Conservation (phyloP, 2,888 invertebrate species). For the Drosophila demipolita region DNA sequence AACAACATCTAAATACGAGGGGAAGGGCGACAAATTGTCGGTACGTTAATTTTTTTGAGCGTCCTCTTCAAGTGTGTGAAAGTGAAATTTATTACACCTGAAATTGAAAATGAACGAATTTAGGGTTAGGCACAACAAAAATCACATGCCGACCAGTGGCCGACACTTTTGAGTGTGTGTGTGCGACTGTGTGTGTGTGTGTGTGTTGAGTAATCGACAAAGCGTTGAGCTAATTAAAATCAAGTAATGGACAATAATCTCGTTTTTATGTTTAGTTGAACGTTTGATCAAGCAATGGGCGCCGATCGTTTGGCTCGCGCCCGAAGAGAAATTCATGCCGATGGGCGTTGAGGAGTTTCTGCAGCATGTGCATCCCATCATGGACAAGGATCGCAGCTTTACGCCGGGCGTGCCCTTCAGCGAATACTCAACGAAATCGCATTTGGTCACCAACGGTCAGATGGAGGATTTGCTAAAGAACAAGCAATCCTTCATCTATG, state of each 20-base stretch:
- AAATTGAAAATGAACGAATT: constrained; percentile 61
- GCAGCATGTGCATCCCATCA: constrained; percentile 86
- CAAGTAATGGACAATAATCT: constrained; percentile 30
- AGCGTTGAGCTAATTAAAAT: constrained; percentile 57
- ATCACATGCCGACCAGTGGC: constrained; percentile 17
- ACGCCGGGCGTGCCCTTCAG: constrained; percentile 77
- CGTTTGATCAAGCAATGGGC: constrained; percentile 87
- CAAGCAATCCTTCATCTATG: constrained; percentile 87
- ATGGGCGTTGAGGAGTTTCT: constrained; percentile 88
- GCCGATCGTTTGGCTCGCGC: constrained; percentile 89
- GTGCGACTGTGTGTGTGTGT: constrained; percentile 15
- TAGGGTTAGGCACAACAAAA: constrained; percentile 48
- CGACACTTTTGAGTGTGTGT: constrained; percentile 9
- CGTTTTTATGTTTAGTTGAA: constrained; percentile 74
- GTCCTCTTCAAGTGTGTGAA: constrained; percentile 70
- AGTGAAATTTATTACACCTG: constrained; percentile 78
- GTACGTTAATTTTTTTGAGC: constrained; percentile 53
- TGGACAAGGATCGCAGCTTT: constrained; percentile 79
- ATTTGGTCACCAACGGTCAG: constrained; percentile 86
- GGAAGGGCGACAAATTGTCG: constrained; percentile 31
- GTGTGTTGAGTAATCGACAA: constrained; percentile 54
- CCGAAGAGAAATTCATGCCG: constrained; percentile 88
- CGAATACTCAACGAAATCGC: constrained; percentile 85
- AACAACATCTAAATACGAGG: constrained; percentile 12
- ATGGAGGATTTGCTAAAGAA: constrained; percentile 83